Evolutionary conservation across 2,888 invertebrate genomes (phyloP).

Genomic region (Euproctis similis): DNA sequence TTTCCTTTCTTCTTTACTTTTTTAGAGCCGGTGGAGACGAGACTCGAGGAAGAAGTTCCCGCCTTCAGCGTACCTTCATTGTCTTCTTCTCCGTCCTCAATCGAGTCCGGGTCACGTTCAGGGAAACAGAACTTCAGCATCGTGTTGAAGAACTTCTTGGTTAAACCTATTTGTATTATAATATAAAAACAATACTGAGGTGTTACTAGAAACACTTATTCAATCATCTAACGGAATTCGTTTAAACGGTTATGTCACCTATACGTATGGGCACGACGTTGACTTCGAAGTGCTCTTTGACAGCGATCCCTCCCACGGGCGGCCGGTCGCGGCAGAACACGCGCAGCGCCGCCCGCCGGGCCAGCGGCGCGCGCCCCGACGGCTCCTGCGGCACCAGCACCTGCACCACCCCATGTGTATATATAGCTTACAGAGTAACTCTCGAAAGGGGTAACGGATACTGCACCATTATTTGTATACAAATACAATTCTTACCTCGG

Average conservation of each 20-base stretch:
- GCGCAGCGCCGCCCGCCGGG: slow-evolving; percentile 92
- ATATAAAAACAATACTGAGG: too few species aligned
- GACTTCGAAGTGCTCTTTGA: slow-evolving; percentile 99
- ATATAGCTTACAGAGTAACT: too few species aligned
- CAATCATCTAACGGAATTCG: background rate
- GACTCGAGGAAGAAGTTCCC: slow-evolving; percentile 45
- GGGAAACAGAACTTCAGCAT: slow-evolving; percentile 99
- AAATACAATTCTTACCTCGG: slow-evolving; percentile 72
- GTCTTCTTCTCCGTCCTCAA: slow-evolving; percentile 81
- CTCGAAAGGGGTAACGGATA: too few species aligned
- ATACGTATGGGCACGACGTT: slow-evolving; percentile 96
- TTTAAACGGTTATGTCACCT: slow-evolving; percentile 60
- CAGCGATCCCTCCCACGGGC: slow-evolving; percentile 98
- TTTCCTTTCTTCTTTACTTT: slow-evolving; percentile 75
- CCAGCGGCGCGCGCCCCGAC: slow-evolving; percentile 89
- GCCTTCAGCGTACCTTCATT: slow-evolving; percentile 52
- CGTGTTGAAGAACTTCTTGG: slow-evolving; percentile 97
- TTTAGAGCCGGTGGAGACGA: slow-evolving; percentile 66
- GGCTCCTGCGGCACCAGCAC: slow-evolving; percentile 66
- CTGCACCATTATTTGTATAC: too few species aligned
- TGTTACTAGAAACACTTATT: too few species aligned
- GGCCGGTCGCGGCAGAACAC: slow-evolving; percentile 97
- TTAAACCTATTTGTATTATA: slow-evolving; percentile 85
- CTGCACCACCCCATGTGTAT: too few species aligned
- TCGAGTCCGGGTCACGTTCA: slow-evolving; percentile 90